Percentiles rank a stretch among this genome's conserved stretches.
phyloP scores from a whole-genome alignment of 2,888 invertebrate genomes.

The Idaea straminata region DNA sequence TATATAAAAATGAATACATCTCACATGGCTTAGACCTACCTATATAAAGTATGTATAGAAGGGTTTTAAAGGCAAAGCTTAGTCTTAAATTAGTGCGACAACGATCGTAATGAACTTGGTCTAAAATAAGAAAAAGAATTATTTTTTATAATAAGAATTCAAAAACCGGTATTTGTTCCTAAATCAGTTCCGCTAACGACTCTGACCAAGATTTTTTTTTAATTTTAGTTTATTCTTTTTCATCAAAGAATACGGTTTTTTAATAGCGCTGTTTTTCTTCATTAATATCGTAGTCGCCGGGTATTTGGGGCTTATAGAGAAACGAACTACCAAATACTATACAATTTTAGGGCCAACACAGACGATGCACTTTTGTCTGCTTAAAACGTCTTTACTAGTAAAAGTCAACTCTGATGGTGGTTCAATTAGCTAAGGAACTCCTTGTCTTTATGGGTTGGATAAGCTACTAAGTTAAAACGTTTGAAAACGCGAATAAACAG shows the following conservation, averaged over 20 bases:
- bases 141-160: too few relatives aligned
- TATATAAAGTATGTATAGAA: constrained; percentile 53
- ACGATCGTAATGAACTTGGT: neutral
- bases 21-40: constrained; percentile 41
- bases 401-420: neutral
- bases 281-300: neutral
- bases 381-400: neutral
- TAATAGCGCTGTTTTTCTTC: neutral
- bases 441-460: too few relatives aligned
- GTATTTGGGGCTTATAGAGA: neutral
- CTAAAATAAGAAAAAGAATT: too few relatives aligned
- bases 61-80: constrained; percentile 59
- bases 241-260: too few relatives aligned
- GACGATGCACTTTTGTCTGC: neutral
- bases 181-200: too few relatives aligned
- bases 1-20: constrained; percentile 50
- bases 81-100: constrained; percentile 40
- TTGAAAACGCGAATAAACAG: too few relatives aligned
- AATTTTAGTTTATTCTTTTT: too few relatives aligned
- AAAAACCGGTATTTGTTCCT: too few relatives aligned
- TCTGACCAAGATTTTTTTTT: too few relatives aligned
- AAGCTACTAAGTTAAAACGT: too few relatives aligned
- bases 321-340: neutral
- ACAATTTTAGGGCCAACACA: neutral
- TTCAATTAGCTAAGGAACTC: neutral